Evolutionary conservation across 1,140 invertebrate species (phyloP).

Genomic region (Drosophila saltans): DNA sequence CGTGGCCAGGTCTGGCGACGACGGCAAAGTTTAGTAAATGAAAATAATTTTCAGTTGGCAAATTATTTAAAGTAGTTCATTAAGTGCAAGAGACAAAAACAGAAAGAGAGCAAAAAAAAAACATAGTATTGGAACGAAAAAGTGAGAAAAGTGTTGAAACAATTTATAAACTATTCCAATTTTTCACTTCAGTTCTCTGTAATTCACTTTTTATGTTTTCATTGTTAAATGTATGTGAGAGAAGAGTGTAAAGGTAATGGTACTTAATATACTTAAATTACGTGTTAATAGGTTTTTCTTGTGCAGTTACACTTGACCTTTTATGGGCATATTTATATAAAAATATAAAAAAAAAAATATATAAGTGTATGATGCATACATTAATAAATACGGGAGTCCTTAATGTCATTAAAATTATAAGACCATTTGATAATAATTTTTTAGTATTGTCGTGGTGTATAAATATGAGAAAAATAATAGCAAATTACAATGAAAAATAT

Average conservation of each 20-base stretch:
- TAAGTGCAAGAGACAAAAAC: constrained; percentile 51
- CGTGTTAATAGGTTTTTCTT: background rate
- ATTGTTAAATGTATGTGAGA: background rate
- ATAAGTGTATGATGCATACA: background rate
- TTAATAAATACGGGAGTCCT: background rate
- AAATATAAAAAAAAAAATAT: background rate
- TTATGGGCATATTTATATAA: background rate
- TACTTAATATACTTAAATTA: constrained; percentile 1
- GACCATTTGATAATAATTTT: no score
- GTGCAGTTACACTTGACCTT: constrained; percentile 1
- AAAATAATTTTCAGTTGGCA: constrained; percentile 76
- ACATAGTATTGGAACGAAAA: background rate
- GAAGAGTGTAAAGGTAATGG: background rate
- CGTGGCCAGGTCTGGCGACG: constrained; percentile 15
- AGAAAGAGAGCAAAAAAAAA: background rate
- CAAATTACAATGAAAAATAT: no score
- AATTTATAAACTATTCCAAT: constrained; percentile 44
- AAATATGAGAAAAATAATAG: no score
- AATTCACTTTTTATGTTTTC: background rate
- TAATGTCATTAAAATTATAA: background rate
- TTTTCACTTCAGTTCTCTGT: constrained; percentile 17
- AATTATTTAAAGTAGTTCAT: constrained; percentile 82
- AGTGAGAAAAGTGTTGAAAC: constrained; percentile 18
- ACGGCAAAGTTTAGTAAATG: constrained; percentile 76
- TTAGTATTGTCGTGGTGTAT: no score